Percentiles rank a stretch among this genome's conserved stretches.
Evolutionary conservation across 92 coral and sea anemone genomes (phyloP).

Genomic region (Epizoanthus scotinus): DNA sequence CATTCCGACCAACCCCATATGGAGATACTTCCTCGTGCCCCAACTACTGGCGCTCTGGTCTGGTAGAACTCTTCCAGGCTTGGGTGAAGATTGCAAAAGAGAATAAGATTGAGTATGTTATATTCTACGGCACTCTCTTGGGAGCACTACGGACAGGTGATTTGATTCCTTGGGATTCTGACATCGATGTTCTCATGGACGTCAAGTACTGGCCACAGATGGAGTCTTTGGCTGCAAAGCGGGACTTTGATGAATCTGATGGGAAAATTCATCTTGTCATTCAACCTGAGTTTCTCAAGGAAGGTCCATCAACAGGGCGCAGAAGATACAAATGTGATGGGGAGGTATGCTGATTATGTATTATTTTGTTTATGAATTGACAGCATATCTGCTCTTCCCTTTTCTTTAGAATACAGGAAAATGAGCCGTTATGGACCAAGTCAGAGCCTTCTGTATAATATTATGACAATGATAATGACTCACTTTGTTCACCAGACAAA

Average conservation of each 20-base stretch:
- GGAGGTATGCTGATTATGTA: constrained; percentile 45
- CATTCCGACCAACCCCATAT: background rate
- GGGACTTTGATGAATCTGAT: constrained; percentile 61
- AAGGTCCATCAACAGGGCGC: constrained; percentile 48
- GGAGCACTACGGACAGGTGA: constrained; percentile 81
- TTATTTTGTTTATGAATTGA: too few relatives aligned
- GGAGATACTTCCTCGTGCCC: constrained; percentile 29
- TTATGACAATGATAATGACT: too few relatives aligned
- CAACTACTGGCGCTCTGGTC: constrained; percentile 8
- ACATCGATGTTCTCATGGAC: constrained; percentile 72
- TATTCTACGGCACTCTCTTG: constrained; percentile 72
- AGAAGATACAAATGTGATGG: constrained; percentile 81
- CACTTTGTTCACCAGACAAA: too few relatives aligned
- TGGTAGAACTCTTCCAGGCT: constrained; percentile 55
- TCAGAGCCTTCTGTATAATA: too few relatives aligned
- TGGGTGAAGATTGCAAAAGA: constrained; percentile 70
- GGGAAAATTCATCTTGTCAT: constrained; percentile 72
- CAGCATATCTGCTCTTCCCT: too few relatives aligned
- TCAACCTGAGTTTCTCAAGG: constrained; percentile 70
- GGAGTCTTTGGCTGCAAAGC: constrained; percentile 48
- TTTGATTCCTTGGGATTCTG: constrained; percentile 85
- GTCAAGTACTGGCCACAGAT: constrained; percentile 55
- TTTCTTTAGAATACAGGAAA: too few relatives aligned
- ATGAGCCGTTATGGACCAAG: too few relatives aligned
- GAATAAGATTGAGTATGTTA: constrained; percentile 68